A percentile compares a stretch with the other conserved stretches of the same genome.
phyloP scores from a whole-genome alignment of 2,113 vertebrate species.

The Hemicordylus capensis region DNA sequence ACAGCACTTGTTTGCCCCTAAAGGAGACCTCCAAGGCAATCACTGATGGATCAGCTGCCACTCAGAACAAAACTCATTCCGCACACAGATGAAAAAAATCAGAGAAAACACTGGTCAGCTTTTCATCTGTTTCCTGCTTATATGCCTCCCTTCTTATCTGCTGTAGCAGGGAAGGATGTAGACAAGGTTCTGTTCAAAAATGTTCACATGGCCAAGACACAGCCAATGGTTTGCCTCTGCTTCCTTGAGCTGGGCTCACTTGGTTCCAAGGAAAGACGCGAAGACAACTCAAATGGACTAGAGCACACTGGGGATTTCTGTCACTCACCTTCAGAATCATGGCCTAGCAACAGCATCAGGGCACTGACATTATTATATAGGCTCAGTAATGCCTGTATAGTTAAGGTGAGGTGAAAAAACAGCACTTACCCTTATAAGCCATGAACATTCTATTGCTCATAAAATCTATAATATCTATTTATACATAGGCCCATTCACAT shows the following conservation, averaged over 20 bases:
- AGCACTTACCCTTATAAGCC: no score
- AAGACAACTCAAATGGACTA: neutral
- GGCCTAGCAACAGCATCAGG: neutral
- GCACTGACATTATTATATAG: no score
- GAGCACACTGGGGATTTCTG: neutral
- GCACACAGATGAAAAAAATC: no score
- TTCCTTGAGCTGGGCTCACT: neutral
- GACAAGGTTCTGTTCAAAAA: no score
- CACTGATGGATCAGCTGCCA: neutral
- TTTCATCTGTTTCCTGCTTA: neutral
- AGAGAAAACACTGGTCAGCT: no score
- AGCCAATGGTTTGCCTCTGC: no score
- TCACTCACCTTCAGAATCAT: neutral
- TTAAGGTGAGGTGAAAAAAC: no score
- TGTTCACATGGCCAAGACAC: no score
- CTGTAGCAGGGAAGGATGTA: neutral
- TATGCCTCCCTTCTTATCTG: neutral
- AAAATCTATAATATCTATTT: no score
- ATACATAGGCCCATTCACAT: neutral
- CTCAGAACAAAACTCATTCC: no score
- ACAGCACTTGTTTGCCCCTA: neutral
- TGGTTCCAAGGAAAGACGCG: neutral
- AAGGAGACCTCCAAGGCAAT: neutral
- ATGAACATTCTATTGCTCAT: no score
- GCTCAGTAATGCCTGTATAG: no score